These are phyloP conservation scores for Tenthredo mesomela DNA, from an alignment of 2,888 invertebrate genomes.

Conservation along the genomic window DNA sequence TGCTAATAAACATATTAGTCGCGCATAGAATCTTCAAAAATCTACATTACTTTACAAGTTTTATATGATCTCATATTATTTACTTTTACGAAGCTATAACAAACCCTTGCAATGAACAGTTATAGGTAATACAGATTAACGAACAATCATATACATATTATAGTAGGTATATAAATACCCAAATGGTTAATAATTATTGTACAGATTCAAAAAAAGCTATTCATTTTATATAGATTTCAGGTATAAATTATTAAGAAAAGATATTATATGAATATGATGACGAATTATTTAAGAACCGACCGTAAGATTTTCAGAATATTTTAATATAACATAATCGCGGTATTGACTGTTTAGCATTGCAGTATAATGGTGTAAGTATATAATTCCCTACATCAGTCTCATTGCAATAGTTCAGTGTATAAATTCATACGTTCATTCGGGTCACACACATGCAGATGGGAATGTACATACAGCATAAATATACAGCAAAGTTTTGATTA, in stretches of 20 bases:
- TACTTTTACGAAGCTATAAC: constrained; percentile 16
- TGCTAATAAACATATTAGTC: constrained; percentile 12
- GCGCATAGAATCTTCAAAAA: constrained; percentile 28
- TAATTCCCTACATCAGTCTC: constrained; percentile 46
- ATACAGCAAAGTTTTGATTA: constrained; percentile 51
- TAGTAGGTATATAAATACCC: not conserved
- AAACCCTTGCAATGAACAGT: constrained; percentile 31
- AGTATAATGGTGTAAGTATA: not conserved
- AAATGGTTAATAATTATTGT: not conserved
- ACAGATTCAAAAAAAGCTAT: not conserved
- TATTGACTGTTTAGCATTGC: not conserved
- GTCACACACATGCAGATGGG: constrained; percentile 62
- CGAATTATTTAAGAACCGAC: not conserved
- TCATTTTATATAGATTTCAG: not conserved
- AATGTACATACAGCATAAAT: constrained; percentile 56
- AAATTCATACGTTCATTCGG: constrained; percentile 53
- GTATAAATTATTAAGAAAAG: not conserved
- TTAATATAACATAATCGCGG: not conserved
- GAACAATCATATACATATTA: not conserved
- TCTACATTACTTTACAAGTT: constrained; percentile 52
- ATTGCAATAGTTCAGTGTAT: constrained; percentile 41
- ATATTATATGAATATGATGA: not conserved
- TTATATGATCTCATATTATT: not conserved
- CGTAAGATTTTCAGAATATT: not conserved
- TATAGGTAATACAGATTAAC: not conserved